Conservation (phyloP, 2,113 vertebrate species). For the Brachyhypopomus gauderio region DNA sequence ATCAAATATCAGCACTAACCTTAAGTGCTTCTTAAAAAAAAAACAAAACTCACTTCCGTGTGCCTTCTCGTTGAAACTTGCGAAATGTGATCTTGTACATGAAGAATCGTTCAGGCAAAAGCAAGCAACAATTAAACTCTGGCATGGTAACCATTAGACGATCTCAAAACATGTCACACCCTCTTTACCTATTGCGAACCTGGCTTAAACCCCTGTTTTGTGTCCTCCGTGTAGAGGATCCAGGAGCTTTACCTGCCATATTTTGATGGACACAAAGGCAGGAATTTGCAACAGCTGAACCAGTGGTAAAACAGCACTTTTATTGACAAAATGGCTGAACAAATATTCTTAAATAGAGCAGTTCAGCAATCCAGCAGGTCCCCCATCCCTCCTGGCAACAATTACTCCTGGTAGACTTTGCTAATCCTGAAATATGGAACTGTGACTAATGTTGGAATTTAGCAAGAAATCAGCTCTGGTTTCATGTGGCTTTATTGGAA, state of each 20-base stretch:
- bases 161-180: constrained; percentile 54
- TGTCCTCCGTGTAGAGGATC: constrained; percentile 30
- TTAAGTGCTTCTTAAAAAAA: constrained; percentile 60
- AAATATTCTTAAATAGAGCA: constrained; percentile 63
- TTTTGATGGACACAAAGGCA: constrained; percentile 50
- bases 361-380: constrained; percentile 47
- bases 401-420: constrained; percentile 68
- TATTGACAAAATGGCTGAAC: constrained; percentile 51
- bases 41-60: constrained; percentile 54
- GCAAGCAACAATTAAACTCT: constrained; percentile 52
- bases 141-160: constrained; percentile 69
- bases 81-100: constrained; percentile 63
- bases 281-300: constrained; percentile 44
- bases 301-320: constrained; percentile 50
- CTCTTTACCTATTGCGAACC: background rate
- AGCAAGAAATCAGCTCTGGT: constrained; percentile 99
- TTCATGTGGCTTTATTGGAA: constrained; percentile 87
- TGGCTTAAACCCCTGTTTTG: constrained; percentile 38
- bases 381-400: constrained; percentile 51
- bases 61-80: constrained; percentile 41
- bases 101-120: constrained; percentile 25
- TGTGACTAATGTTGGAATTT: constrained; percentile 99
- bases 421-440: constrained; percentile 81
- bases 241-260: constrained; percentile 35
- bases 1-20: constrained; percentile 65